Evolutionary conservation across 2,888 invertebrate species (phyloP), one percentile per base, ranked within the genome.

Genomic region (Lasius platythorax): DNA sequence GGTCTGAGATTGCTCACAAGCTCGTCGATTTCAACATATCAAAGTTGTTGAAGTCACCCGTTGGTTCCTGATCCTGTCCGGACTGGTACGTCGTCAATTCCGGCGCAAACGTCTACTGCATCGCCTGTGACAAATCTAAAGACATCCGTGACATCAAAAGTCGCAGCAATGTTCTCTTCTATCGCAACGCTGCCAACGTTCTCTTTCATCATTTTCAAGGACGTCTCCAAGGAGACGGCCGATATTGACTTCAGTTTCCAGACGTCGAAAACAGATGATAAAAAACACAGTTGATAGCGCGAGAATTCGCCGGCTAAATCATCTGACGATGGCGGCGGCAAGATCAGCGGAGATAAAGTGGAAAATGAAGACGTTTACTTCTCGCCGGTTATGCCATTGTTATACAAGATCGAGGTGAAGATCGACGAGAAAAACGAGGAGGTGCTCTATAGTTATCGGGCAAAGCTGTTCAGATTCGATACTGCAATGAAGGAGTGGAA

Each of bases 351-450:
- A 37, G 97, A 96, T 23, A 23, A 97, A 85, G 96, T 96, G 83
- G 97, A 97, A 92, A 97, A 97, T 92, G 98, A 98, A 91, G 97
- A 97, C 88, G 96, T 98, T 40, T 97, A 97, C 90, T 98, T 98
- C 92, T 96, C 97, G 89, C 99, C 99, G 1, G 97, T 98, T 0
- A 96, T 99, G 92, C 97, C 98, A 0, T 95, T 99, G 87, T 98
- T 99, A 0, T 98, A 98, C 87, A 97, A 98, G 95, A 96, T 98
- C 83, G 97, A 97, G 84, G 97, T 98, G 0, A 97, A 97, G 92
- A 98, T 98, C n/a, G 99, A 98, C 0, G 98, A 98, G 95, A 98
- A 98, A 94, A 96, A 97, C 88, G 98, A 98, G 93, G 96, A 96
- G 11, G 95, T 97, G 58, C 94, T 99, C 56, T 99, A 98, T 94